A percentile compares a stretch with the other conserved stretches of the same genome.
Evolutionary conservation across 2,888 invertebrate species (phyloP).

Genomic region (Tetragnatha montana): DNA sequence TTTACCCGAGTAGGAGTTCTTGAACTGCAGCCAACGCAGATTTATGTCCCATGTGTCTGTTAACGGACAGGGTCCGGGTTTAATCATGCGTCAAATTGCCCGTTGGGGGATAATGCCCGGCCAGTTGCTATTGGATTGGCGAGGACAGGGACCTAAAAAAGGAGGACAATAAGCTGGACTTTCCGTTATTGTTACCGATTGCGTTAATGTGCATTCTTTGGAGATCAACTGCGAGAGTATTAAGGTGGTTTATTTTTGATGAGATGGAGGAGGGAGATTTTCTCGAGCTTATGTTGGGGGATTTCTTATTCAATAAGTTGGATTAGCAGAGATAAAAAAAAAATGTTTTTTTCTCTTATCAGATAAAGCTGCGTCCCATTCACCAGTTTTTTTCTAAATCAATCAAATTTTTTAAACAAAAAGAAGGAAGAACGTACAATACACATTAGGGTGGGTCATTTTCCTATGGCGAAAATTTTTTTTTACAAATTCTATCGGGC

Average conservation of each 20-base stretch:
- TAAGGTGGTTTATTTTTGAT: not conserved
- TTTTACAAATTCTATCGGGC: too few species aligned
- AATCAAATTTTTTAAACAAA: too few species aligned
- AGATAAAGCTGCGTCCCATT: too few species aligned
- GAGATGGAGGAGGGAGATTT: too few species aligned
- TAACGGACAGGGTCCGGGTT: constrained; percentile 5
- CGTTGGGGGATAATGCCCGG: constrained; percentile 10
- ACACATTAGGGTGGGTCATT: too few species aligned
- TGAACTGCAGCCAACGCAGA: constrained; percentile 31
- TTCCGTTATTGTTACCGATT: not conserved
- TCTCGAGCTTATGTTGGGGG: too few species aligned
- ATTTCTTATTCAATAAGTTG: too few species aligned
- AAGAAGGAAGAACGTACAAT: too few species aligned
- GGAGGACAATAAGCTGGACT: not conserved
- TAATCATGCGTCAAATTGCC: constrained; percentile 28
- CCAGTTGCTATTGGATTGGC: not conserved
- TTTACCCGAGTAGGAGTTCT: not conserved
- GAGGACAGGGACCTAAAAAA: not conserved
- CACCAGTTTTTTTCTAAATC: too few species aligned
- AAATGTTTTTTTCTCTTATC: too few species aligned
- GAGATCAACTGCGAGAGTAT: not conserved
- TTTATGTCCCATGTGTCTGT: constrained; percentile 18
- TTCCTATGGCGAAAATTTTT: too few species aligned
- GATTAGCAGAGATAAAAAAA: too few species aligned
- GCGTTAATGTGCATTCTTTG: not conserved